Evolutionary conservation across 2,113 vertebrate genomes (phyloP).

Genomic region (Oostethus manadensis): DNA sequence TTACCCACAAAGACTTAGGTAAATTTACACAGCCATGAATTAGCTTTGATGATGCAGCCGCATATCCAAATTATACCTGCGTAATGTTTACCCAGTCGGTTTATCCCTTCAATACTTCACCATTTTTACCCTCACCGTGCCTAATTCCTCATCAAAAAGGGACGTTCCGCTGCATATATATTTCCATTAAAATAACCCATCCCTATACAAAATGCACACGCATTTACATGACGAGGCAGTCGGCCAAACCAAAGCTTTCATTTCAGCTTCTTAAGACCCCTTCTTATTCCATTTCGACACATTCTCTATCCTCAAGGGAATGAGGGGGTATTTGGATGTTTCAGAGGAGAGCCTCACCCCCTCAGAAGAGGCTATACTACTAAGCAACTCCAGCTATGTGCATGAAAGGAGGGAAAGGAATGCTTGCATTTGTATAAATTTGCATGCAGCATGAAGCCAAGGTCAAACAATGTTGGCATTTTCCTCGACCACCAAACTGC

Average conservation of each 20-base stretch:
- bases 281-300: conserved; percentile 17
- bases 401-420: conserved; percentile 36
- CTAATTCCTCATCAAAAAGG: conserved; percentile 36
- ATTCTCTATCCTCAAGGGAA: conserved; percentile 20
- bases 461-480: conserved; percentile 57
- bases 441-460: conserved; percentile 55
- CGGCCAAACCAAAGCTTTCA: conserved; percentile 61
- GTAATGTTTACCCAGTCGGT: conserved; percentile 50
- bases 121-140: conserved; percentile 8
- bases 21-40: conserved; percentile 58
- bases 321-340: conserved; percentile 21
- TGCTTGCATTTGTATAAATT: conserved; percentile 73
- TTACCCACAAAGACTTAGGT: conserved; percentile 52
- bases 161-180: conserved; percentile 40
- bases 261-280: conserved; percentile 48
- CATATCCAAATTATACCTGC: conserved; percentile 50
- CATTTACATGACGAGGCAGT: conserved; percentile 58
- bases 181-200: conserved; percentile 53
- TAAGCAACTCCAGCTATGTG: conserved; percentile 41
- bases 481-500: conserved; percentile 24
- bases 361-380: conserved; percentile 32
- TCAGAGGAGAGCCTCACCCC: conserved; percentile 34
- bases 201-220: conserved; percentile 52
- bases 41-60: conserved; percentile 53
- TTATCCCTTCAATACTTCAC: conserved; percentile 47